These are phyloP conservation scores for Typhlichthys subterraneus DNA, from an alignment of 2,797 vertebrate genomes.

Conservation along the genomic window DNA sequence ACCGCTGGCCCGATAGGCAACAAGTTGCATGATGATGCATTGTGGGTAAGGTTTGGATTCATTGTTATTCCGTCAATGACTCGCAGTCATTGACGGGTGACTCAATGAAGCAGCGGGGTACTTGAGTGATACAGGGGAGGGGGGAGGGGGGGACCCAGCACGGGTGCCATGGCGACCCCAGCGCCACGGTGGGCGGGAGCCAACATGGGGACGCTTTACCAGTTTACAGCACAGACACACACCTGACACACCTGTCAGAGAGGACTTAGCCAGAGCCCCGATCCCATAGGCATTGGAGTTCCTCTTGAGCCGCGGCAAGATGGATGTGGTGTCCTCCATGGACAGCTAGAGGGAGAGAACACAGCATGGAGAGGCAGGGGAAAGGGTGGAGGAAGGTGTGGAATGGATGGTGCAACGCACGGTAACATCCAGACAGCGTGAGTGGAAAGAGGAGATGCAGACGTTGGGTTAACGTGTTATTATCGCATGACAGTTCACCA, in stretches of 20 bases:
- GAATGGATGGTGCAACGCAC: constrained; percentile 66
- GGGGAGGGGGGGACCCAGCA: constrained; percentile 69
- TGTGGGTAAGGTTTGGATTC: constrained; percentile 50
- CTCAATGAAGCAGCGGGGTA: constrained; percentile 64
- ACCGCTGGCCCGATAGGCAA: constrained; percentile 66
- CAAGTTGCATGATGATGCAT: constrained; percentile 60
- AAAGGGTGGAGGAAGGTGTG: constrained; percentile 39
- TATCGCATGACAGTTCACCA: constrained; percentile 24
- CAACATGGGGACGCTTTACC: constrained; percentile 84
- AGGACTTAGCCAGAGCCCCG: constrained; percentile 98
- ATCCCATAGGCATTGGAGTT: constrained; percentile 98
- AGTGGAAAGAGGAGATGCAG: constrained; percentile 68
- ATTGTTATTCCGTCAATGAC: constrained; percentile 74
- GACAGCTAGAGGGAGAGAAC: constrained; percentile 85
- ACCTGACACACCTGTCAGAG: constrained; percentile 97
- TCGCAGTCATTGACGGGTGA: constrained; percentile 75
- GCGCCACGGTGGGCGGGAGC: constrained; percentile 62
- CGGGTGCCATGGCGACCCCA: constrained; percentile 83
- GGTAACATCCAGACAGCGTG: constrained; percentile 79
- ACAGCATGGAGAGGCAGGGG: constrained; percentile 57
- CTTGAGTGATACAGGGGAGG: too few species aligned
- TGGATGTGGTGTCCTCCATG: constrained; percentile 99
- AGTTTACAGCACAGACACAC: constrained; percentile 78
- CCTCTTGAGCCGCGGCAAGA: constrained; percentile 94
- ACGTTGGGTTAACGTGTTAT: constrained; percentile 66